Evolutionary conservation across 2,797 vertebrate species (phyloP).

Genomic region (Pteropus rufus): DNA sequence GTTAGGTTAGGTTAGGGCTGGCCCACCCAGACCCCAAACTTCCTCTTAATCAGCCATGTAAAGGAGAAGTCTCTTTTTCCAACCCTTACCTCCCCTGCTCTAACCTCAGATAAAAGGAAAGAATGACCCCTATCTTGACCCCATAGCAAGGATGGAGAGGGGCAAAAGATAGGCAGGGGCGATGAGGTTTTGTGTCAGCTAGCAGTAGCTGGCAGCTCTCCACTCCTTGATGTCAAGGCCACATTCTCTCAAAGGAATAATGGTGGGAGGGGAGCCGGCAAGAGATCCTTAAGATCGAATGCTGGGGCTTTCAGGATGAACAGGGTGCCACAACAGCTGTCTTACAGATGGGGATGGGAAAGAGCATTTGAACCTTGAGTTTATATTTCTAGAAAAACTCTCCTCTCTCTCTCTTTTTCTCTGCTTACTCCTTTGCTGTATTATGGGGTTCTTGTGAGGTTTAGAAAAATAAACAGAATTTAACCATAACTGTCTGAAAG

Average conservation of each 20-base stretch:
- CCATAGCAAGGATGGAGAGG: neutral
- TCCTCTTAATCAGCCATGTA: neutral
- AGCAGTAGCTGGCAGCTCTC: neutral
- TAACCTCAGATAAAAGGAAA: neutral
- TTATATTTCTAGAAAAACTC: slow-evolving; percentile 39
- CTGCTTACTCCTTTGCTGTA: neutral
- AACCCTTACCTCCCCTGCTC: neutral
- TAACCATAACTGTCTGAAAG: slow-evolving; percentile 78
- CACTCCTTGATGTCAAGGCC: slow-evolving; percentile 12
- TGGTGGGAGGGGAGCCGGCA: neutral
- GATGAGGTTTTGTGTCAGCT: neutral
- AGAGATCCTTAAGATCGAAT: slow-evolving; percentile 2
- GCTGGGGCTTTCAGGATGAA: neutral
- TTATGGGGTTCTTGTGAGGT: slow-evolving; percentile 74
- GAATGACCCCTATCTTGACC: neutral
- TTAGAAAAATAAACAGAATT: slow-evolving; percentile 82
- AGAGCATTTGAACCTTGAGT: slow-evolving; percentile 46
- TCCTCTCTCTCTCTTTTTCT: neutral
- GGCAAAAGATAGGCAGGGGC: neutral
- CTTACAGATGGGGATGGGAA: slow-evolving; percentile 71
- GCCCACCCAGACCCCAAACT: neutral
- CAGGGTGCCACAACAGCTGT: slow-evolving; percentile 67
- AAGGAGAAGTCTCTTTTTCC: neutral
- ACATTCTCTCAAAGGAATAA: slow-evolving; percentile 10
- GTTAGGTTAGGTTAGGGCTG: neutral